A percentile compares a stretch with the other conserved stretches of the same genome.
These are phyloP conservation scores for Eidolon dupreanum DNA, from an alignment of 2,797 vertebrate genomes.

Conservation along the genomic window DNA sequence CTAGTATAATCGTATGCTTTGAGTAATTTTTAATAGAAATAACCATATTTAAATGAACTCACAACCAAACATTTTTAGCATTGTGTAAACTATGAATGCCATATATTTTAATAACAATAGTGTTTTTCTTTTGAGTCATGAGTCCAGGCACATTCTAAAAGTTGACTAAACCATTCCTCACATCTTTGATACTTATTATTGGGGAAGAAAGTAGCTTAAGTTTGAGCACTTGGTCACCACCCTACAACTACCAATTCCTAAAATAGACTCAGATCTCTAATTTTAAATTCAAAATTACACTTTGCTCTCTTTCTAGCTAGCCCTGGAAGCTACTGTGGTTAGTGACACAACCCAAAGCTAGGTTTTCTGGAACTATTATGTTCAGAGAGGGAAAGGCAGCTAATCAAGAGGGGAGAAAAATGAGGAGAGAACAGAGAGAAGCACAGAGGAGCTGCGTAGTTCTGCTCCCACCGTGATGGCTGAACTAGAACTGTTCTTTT, in stretches of 20 bases:
- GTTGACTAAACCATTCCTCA: background rate
- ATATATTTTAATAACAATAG: background rate
- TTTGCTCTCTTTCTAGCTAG: background rate
- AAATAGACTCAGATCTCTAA: background rate
- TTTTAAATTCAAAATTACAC: slow-evolving; percentile 44
- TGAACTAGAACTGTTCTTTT: background rate
- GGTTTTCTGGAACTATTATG: background rate
- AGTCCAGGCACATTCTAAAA: background rate
- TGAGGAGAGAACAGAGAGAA: background rate
- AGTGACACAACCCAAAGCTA: background rate
- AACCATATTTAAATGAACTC: background rate
- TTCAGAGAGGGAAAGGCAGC: background rate
- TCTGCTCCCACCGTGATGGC: accelerated
- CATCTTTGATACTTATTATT: background rate
- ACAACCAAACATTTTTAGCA: background rate
- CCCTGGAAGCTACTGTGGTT: background rate
- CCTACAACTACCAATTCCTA: background rate
- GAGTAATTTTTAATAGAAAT: slow-evolving; percentile 23
- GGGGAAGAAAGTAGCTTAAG: background rate
- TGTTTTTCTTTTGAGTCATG: background rate
- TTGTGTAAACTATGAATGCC: background rate
- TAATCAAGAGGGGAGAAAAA: background rate
- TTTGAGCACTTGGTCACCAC: background rate
- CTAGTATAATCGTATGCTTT: background rate
- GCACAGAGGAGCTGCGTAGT: accelerated